phyloP scores from a whole-genome alignment of 2,888 invertebrate genomes.

The Eristalis arbustorum region DNA sequence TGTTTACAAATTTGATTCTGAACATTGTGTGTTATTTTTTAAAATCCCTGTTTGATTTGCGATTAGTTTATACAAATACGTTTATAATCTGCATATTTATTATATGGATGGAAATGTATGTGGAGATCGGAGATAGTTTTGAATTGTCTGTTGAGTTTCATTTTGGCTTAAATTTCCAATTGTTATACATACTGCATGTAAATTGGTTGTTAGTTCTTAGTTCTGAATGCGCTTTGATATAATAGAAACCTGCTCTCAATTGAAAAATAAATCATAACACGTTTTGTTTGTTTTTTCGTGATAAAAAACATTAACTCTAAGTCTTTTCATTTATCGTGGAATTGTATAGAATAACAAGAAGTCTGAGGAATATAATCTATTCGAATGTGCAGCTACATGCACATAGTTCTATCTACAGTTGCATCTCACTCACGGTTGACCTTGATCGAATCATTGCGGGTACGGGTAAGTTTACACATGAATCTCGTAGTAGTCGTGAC shows the following conservation, averaged over 20 bases:
- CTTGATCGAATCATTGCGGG: conserved; percentile 35
- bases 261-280: conserved; percentile 27
- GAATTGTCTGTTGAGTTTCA: conserved; percentile 54
- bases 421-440: conserved; percentile 65
- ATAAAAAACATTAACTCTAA: conserved; percentile 35
- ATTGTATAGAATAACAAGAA: conserved; percentile 24
- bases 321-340: conserved; percentile 1
- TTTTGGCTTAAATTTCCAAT: conserved; percentile 43
- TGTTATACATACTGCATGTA: conserved; percentile 3
- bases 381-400: conserved; percentile 27
- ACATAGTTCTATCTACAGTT: conserved; percentile 61
- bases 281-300: too few relatives aligned
- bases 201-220: conserved; percentile 11
- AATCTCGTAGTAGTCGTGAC: conserved; percentile 82
- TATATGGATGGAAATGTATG: conserved; percentile 67
- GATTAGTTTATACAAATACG: conserved; percentile 52
- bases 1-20: conserved; percentile 26
- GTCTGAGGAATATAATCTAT: conserved; percentile 10
- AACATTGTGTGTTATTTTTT: conserved; percentile 20
- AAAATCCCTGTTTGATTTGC: conserved; percentile 69
- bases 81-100: conserved; percentile 45
- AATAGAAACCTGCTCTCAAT: conserved; percentile 66
- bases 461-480: conserved; percentile 82
- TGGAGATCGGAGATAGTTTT: conserved; percentile 65
- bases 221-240: conserved; percentile 59